These are phyloP conservation scores for Engraulis encrasicolus DNA, from an alignment of 2,113 vertebrate genomes.

Conservation along the genomic window DNA sequence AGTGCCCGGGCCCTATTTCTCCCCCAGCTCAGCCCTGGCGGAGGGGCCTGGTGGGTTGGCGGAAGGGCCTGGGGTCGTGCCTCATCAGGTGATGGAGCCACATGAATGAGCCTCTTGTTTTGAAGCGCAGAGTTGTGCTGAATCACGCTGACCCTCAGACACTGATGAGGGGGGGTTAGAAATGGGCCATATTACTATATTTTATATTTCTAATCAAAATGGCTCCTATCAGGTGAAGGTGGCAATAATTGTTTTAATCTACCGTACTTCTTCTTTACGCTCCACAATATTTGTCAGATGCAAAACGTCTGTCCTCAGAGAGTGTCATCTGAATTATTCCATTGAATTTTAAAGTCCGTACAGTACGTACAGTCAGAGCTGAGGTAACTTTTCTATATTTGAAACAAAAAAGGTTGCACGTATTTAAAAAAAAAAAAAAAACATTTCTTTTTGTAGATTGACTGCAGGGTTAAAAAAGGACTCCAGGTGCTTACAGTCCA, in stretches of 20 bases:
- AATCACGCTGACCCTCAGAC: neutral
- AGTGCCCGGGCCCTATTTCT: no score
- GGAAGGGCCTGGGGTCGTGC: neutral
- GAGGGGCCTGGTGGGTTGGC: no score
- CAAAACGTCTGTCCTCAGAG: slow-evolving; percentile 8
- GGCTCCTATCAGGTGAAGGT: slow-evolving; percentile 34
- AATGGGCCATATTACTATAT: neutral
- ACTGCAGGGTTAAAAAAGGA: slow-evolving; percentile 22
- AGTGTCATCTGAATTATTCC: slow-evolving; percentile 5
- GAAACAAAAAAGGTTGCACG: slow-evolving; percentile 32
- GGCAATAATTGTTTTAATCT: slow-evolving; percentile 57
- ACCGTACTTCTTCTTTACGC: slow-evolving; percentile 24
- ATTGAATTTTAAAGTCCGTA: neutral
- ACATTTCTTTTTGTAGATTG: slow-evolving; percentile 11
- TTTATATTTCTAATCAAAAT: neutral
- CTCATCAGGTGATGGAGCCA: neutral
- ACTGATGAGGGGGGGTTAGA: neutral
- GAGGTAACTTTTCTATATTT: slow-evolving; percentile 12
- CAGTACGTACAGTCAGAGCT: no score
- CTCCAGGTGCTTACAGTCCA: slow-evolving; percentile 20
- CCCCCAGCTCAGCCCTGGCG: no score
- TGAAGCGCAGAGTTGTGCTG: neutral
- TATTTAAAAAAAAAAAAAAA: no score
- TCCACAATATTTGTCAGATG: slow-evolving; percentile 45
- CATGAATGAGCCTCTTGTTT: neutral